A percentile compares a stretch with the other conserved stretches of the same genome.
Conservation (phyloP, 2,888 invertebrate species). For the Megaustenia siamemsis region DNA sequence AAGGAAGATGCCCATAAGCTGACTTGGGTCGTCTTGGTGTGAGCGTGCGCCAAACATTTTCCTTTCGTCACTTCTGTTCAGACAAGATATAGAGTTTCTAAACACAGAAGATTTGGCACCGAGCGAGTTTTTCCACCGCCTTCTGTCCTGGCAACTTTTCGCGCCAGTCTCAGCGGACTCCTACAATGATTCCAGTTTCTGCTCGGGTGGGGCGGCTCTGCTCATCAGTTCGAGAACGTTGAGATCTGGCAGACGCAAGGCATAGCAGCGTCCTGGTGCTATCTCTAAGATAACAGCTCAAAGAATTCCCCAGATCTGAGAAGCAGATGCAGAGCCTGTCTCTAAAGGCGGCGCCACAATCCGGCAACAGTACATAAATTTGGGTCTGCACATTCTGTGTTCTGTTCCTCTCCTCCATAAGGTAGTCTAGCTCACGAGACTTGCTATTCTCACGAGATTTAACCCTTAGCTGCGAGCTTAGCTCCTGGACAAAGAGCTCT, state of each 20-base stretch:
- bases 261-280: neutral
- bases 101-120: neutral
- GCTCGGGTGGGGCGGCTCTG: neutral
- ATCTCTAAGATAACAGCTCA: constrained; percentile 3
- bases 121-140: neutral
- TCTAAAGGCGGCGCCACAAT: constrained; percentile 11
- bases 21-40: neutral
- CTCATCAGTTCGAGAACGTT: neutral
- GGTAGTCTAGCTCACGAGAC: too few relatives aligned
- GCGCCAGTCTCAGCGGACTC: constrained; percentile 1
- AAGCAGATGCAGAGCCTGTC: constrained; percentile 10
- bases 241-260: neutral
- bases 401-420: too few relatives aligned
- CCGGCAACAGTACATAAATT: constrained; percentile 13
- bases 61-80: neutral
- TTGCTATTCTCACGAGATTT: neutral
- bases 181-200: neutral
- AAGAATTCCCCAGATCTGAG: constrained; percentile 24
- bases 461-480: neutral
- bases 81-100: constrained; percentile 5
- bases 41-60: neutral
- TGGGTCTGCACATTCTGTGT: neutral
- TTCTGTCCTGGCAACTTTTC: neutral
- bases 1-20: too few relatives aligned
- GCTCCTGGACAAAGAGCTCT: constrained; percentile 18